Percentiles rank a stretch among this genome's conserved stretches.
phyloP scores from a whole-genome alignment of 2,888 invertebrate species.

The Pandemis corylana region DNA sequence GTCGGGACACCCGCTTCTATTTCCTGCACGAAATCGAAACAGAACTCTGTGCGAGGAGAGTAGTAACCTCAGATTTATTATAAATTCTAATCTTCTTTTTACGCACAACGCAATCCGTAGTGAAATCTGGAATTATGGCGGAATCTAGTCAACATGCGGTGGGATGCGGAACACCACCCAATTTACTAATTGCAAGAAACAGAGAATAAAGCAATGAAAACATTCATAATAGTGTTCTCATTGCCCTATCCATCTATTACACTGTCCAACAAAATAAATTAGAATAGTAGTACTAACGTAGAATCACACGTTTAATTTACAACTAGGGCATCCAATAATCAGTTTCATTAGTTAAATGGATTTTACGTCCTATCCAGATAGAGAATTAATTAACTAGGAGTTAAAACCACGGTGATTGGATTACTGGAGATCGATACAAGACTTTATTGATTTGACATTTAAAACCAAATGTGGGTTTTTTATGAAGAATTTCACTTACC shows the following conservation, averaged over 20 bases:
- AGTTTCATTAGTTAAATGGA: not conserved
- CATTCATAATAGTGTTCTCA: no score
- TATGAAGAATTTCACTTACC: conserved; percentile 20
- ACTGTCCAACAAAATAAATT: not conserved
- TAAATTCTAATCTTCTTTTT: not conserved
- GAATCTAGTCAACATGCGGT: no score
- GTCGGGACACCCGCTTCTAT: conserved; percentile 23
- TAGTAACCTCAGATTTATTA: not conserved
- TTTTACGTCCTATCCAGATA: not conserved
- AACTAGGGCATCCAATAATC: not conserved
- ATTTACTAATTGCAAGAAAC: no score
- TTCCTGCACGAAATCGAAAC: conserved; percentile 21
- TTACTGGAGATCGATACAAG: not conserved
- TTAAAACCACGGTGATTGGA: not conserved
- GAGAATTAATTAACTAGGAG: not conserved
- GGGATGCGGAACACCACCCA: no score
- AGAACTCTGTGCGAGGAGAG: not conserved
- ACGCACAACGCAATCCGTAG: no score
- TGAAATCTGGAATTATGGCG: no score
- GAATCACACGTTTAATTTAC: not conserved
- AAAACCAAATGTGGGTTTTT: not conserved
- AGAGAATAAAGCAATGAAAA: no score
- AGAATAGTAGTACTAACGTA: no score
- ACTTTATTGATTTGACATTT: not conserved
- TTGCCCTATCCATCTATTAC: not conserved